Base-by-base conservation (phyloP, 2,113 vertebrate genomes). In the Centrocercus urophasianus region DNA sequence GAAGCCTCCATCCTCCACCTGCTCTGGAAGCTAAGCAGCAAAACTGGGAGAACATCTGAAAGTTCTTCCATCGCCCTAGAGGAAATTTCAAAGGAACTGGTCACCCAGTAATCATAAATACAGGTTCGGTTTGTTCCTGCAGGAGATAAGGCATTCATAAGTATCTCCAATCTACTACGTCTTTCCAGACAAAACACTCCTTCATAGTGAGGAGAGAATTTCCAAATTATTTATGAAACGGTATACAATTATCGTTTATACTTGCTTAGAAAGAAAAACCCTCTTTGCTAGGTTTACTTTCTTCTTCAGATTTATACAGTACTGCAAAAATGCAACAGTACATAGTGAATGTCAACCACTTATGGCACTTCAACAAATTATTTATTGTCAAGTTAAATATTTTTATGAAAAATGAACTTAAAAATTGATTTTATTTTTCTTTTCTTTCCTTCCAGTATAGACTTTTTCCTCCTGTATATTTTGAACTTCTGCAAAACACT, bases 381-480 rank as follows among this genome's bases (percentile, higher is more conserved):
- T 80, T 75, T 90, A 63, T 18, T 77, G 57, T 32, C 64, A 76
- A 83, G 85, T 59, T 65, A 67, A 92, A 67, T 75, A 85, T 71
- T 89, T 79, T 66, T 45, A 69, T 76, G 38, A 82, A 92, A 92
- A 93, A 83, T 3, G 8, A 43, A 22, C 34, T 56, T 69, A 11
- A 60, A 69, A 71, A 42, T 84, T 64, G 69, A 82, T 61, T 83
- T 47, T 8, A 3, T 1, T 1, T 81, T 61, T 74, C 5, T 83
- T 97, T 89, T 74, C 5, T 83, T 97, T 89, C 47, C 43, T 60
- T 90, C 77, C 40, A 48, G 4, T 43, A 50, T 12, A 63, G 38
- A 86, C 19, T 89, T 78, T 69, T 75, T 47, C 27, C 16, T 93
- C 93, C 40, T 80, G 14, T 74, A 4, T 47, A 56, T 77, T 92